Evolutionary conservation across 2,113 vertebrate genomes (phyloP).

Genomic region (Quiscalus mexicanus): DNA sequence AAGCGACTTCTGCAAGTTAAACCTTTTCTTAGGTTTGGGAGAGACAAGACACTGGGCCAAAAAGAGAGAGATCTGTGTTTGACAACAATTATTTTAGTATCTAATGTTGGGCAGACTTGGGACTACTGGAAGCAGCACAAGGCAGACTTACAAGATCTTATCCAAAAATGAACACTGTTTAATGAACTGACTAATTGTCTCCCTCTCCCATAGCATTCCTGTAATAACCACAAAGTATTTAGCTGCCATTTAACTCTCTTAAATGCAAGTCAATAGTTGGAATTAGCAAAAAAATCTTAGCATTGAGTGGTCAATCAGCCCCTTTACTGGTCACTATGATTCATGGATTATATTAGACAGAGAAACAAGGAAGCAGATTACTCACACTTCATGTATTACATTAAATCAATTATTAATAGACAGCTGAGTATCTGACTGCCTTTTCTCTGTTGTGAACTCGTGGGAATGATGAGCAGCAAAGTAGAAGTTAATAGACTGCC

Average conservation of each 20-base stretch:
- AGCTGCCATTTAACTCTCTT: neutral
- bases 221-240: neutral
- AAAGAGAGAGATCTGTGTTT: neutral
- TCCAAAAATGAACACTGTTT: neutral
- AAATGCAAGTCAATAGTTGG: neutral
- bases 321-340: neutral
- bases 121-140: neutral
- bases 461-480: conserved; percentile 5
- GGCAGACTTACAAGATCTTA: neutral
- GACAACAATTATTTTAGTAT: neutral
- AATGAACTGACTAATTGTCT: neutral
- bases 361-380: conserved; percentile 22
- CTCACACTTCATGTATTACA: neutral
- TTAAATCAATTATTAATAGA: conserved; percentile 50
- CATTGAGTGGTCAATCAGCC: neutral
- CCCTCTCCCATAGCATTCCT: neutral
- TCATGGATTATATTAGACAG: neutral
- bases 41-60: neutral
- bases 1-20: neutral
- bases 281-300: neutral
- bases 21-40: neutral
- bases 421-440: neutral
- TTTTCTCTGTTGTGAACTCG: neutral
- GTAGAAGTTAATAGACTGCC: neutral
- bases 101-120: neutral